Conservation (phyloP, 2,113 vertebrate species). For the Neoarius graeffei region DNA sequence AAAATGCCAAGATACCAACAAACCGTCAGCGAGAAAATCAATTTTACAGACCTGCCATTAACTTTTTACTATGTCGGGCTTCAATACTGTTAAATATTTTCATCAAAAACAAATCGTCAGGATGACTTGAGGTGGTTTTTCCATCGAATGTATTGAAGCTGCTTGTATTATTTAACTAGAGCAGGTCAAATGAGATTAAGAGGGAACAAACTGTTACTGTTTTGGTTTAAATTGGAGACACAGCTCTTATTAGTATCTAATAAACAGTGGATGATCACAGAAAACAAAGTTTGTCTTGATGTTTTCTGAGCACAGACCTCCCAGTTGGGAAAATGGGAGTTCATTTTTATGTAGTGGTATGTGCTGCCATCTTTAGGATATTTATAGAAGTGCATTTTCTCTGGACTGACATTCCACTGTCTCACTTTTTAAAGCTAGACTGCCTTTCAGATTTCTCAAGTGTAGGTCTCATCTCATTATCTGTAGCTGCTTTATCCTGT, state of each 20-base stretch:
- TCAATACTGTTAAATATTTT: background rate
- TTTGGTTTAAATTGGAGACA: background rate
- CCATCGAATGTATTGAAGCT: background rate
- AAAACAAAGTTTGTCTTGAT: background rate
- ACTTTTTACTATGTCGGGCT: background rate
- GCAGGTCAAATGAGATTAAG: no score
- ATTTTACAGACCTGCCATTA: background rate
- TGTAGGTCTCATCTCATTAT: no score
- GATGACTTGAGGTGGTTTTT: background rate
- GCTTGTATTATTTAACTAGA: background rate
- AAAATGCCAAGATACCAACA: background rate
- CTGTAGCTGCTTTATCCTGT: no score
- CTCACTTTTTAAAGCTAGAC: no score
- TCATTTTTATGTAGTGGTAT: background rate
- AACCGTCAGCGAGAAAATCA: background rate
- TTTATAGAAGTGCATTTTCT: conserved; percentile 7
- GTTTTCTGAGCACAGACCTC: background rate
- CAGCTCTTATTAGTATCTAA: background rate
- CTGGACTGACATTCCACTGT: background rate
- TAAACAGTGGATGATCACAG: background rate
- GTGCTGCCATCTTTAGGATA: conserved; percentile 43
- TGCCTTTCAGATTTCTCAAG: no score
- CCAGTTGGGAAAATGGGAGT: background rate
- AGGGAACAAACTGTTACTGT: background rate
- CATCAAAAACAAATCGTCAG: background rate